A percentile compares a stretch with the other conserved stretches of the same genome.
phyloP scores from a whole-genome alignment of 2,113 vertebrate genomes.

The Gavia stellata region DNA sequence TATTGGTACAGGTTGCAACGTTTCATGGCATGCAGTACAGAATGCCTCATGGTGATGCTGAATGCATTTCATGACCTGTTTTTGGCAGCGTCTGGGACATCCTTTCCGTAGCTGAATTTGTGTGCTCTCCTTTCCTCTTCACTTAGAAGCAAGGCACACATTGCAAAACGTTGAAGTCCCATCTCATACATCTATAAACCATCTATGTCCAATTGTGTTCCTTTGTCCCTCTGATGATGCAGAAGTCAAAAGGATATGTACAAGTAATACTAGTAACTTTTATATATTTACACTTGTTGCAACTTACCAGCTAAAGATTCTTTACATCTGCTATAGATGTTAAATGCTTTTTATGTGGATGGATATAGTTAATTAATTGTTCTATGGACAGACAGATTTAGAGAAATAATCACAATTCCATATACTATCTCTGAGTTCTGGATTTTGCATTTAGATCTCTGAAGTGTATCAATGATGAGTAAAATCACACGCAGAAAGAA shows the following conservation, averaged over 20 bases:
- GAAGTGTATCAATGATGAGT: background rate
- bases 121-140: conserved; percentile 27
- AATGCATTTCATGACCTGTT: conserved; percentile 38
- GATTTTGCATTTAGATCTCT: conserved; percentile 45
- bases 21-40: conserved; percentile 45
- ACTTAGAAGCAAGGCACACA: conserved; percentile 24
- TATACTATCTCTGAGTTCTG: background rate
- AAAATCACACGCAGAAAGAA: conserved; percentile 11
- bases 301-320: background rate
- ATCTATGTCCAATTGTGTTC: background rate
- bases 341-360: conserved; percentile 3
- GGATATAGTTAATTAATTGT: background rate
- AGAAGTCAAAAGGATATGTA: background rate
- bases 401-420: background rate
- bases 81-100: conserved; percentile 38
- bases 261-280: background rate
- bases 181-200: background rate
- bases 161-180: background rate
- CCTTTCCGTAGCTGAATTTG: background rate
- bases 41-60: conserved; percentile 28
- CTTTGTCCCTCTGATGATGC: background rate
- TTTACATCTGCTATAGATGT: background rate
- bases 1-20: background rate
- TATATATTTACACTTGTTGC: background rate
- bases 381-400: conserved; percentile 22